Percentiles rank a stretch among this genome's conserved stretches.
phyloP scores from a whole-genome alignment of 2,888 invertebrate genomes.

The Dryadula phaetusa region DNA sequence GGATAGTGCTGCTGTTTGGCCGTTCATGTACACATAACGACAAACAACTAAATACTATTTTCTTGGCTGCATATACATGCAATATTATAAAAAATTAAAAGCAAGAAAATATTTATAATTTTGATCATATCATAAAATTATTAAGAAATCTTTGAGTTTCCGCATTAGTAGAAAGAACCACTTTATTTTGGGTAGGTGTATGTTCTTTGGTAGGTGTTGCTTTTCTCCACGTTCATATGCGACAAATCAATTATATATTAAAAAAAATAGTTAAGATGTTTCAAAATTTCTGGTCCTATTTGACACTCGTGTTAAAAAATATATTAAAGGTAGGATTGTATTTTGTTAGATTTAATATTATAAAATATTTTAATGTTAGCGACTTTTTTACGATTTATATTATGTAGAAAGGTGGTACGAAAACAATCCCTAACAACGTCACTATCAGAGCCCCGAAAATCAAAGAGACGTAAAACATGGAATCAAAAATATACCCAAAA shows the following conservation, averaged over 20 bases:
- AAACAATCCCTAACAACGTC: conserved; percentile 47
- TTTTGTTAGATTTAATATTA: not conserved
- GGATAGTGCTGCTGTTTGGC: conserved; percentile 30
- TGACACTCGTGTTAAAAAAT: too few species aligned
- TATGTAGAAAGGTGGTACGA: not conserved
- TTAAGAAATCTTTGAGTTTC: not conserved
- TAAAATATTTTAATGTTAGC: not conserved
- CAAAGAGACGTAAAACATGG: conserved; percentile 71
- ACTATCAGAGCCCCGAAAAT: conserved; percentile 56
- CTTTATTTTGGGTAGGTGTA: too few species aligned
- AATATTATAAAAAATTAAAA: not conserved
- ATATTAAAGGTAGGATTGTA: too few species aligned
- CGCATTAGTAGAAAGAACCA: too few species aligned
- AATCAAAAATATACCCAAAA: conserved; percentile 81
- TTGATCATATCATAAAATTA: not conserved
- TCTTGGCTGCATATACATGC: not conserved
- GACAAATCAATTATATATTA: too few species aligned
- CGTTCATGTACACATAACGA: not conserved
- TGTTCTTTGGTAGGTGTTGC: too few species aligned
- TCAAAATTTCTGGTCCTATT: too few species aligned
- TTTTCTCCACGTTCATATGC: too few species aligned
- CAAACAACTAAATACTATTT: not conserved
- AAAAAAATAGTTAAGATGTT: too few species aligned
- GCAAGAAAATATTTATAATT: not conserved
- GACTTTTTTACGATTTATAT: too few species aligned